Evolutionary conservation across 2,113 vertebrate genomes (phyloP).

Genomic region (Phylloscopus trochilus): DNA sequence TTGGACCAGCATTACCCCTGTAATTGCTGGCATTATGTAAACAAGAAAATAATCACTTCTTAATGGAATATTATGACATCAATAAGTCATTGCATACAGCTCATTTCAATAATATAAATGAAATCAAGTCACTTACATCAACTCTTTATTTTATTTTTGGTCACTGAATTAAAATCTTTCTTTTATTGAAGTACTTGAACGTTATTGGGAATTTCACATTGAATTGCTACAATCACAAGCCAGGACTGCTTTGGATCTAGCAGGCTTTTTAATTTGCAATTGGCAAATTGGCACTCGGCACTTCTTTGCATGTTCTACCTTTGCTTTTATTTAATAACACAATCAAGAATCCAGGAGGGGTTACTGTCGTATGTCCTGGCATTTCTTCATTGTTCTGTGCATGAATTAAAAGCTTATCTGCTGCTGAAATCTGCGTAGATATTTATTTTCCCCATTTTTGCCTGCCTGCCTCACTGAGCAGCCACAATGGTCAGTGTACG

Average conservation of each 20-base stretch:
- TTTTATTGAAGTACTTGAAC: background rate
- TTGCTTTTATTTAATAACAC: background rate
- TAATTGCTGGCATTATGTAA: slow-evolving; percentile 31
- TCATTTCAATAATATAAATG: background rate
- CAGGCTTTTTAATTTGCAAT: background rate
- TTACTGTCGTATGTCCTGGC: background rate
- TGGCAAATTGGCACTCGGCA: background rate
- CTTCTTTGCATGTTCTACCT: background rate
- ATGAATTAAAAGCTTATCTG: slow-evolving; percentile 38
- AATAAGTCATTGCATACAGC: slow-evolving; percentile 3
- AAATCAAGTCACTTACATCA: slow-evolving; percentile 4
- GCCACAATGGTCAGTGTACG: background rate
- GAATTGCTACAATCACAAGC: background rate
- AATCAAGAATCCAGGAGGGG: background rate
- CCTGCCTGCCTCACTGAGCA: background rate
- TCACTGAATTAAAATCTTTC: background rate
- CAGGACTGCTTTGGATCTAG: background rate
- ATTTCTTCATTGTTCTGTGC: slow-evolving; percentile 30
- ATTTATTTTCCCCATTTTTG: background rate
- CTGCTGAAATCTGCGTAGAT: background rate
- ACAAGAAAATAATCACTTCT: slow-evolving; percentile 28
- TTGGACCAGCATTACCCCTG: background rate
- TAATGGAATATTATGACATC: slow-evolving; percentile 36
- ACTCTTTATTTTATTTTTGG: background rate
- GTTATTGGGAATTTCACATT: background rate